Base-by-base conservation (phyloP, 2,888 invertebrate species). In the Mycalesis mineus region DNA sequence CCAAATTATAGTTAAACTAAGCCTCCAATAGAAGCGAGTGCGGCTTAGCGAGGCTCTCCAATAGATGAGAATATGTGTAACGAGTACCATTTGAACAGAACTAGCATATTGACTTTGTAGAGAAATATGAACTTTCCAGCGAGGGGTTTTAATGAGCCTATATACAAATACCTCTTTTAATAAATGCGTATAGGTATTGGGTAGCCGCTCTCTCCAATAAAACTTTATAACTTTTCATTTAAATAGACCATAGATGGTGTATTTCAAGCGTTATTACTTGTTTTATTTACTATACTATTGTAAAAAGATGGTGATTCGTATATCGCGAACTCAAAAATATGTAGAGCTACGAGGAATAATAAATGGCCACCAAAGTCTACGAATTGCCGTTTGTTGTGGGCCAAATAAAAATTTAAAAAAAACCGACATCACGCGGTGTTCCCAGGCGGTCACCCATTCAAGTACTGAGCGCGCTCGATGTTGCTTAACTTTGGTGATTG, bases 361-460 rank as follows among this genome's bases (percentile, higher is more conserved):
- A n/a, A n/a, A n/a, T n/a, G n/a, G n/a, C n/a, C n/a, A n/a, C n/a
- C n/a, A n/a, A n/a, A n/a, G n/a, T n/a, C n/a, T n/a, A n/a, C n/a
- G n/a, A n/a, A n/a, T n/a, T n/a, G n/a, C n/a, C n/a, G n/a, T n/a
- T n/a, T n/a, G n/a, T n/a, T n/a, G n/a, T n/a, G n/a, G n/a, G n/a
- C n/a, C n/a, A n/a, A n/a, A n/a, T n/a, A n/a, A n/a, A n/a, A n/a
- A n/a, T n/a, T n/a, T n/a, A 22, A 22, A 48, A 47, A 49, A 49
- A 28, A 37, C 49, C 49, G 37, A 49, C 49, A 29, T 44, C 72
- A 75, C 75, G 74, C 65, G 72, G 75, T 76, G 74, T 77, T 76
- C 75, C 77, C 75, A 77, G 73, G 75, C 74, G 77, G 74, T 77
- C 74, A 75, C 75, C 77, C 75, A 77, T 80, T 77, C 76, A 78